Base-by-base conservation (phyloP, 2,888 invertebrate genomes). In the Phrixothrix hirtus region DNA sequence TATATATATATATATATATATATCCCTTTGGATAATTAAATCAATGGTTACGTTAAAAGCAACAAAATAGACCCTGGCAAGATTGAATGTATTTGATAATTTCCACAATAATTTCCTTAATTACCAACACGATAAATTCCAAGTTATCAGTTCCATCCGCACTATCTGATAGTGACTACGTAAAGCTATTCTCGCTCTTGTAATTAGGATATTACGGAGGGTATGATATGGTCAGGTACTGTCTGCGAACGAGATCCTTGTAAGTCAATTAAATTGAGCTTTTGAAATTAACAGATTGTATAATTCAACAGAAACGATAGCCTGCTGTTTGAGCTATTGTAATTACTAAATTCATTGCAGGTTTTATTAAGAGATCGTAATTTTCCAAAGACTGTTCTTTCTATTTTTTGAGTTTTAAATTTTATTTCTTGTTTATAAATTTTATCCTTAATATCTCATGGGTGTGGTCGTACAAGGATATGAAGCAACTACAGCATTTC, bases 221-320 rank as follows among this genome's bases (percentile, higher is more conserved):
- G 37, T 34, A 29, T 48, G 53, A 53, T 53, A 53, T 53, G 47
- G 53, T 53, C 53, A 53, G 53, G 53, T 53, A 48, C 48, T 43
- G 47, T 42, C 52, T 53, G 37, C 53, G 48, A 48, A 44, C 52
- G 29, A 44, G 38, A 48, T 53, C 53, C 44, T 48, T 53, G 53
- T 37, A 38, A 48, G 47, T 53, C 53, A 53, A 53, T 53, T 48
- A 53, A 47, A 48, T 26, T 21, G 44, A 44, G 47, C 53, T 43
- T 53, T 47, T 39, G 48, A 21, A 17, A 44, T 48, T 53, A 53
- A 44, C 53, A 15, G 53, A 30, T 34, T 38, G 47, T 30, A 43
- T 53, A 48, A 48, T 48, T 26, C 32, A 39, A 31, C 48, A 53
- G 48, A 53, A 21, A 7, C 21, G 21, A 21, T 21, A 21, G 7